Percentiles rank a stretch among this genome's conserved stretches.
Conservation (phyloP, 2,797 vertebrate species). For the Neoniphon sammara region DNA sequence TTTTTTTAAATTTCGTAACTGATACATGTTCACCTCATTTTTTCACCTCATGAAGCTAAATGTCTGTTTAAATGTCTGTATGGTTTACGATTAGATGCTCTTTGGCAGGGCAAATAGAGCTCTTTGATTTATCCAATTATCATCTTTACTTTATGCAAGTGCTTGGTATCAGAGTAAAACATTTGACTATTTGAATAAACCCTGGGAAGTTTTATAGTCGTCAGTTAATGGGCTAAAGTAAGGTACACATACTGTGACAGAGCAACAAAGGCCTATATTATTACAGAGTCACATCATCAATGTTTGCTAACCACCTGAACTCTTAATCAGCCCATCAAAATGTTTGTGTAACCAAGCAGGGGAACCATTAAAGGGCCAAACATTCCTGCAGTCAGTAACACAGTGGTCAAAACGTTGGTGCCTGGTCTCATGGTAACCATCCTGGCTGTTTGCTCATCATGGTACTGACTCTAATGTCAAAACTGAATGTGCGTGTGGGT, state of each 20-base stretch:
- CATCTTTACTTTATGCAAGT: conserved; percentile 22
- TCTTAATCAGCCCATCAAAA: conserved; percentile 17
- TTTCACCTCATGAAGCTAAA: no score
- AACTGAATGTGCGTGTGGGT: not conserved
- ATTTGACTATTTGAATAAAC: conserved; percentile 44
- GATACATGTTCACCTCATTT: no score
- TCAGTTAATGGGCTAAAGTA: conserved; percentile 39
- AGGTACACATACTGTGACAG: conserved; percentile 27
- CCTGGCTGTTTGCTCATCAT: not conserved
- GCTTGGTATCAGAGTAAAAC: conserved; percentile 33
- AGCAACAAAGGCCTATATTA: conserved; percentile 6
- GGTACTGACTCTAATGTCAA: no score
- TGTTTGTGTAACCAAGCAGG: conserved; percentile 44
- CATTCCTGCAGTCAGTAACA: conserved; percentile 44
- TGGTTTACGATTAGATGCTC: not conserved
- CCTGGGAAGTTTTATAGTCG: conserved; percentile 4
- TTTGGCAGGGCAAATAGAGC: not conserved
- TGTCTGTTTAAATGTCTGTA: not conserved
- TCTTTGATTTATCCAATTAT: not conserved
- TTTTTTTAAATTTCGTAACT: no score
- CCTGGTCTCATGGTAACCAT: not conserved
- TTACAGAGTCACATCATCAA: not conserved
- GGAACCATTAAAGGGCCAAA: conserved; percentile 11
- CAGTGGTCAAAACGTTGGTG: not conserved
- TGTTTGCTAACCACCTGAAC: conserved; percentile 44